Conservation (phyloP, 2,797 vertebrate genomes). For the Coluber constrictor region DNA sequence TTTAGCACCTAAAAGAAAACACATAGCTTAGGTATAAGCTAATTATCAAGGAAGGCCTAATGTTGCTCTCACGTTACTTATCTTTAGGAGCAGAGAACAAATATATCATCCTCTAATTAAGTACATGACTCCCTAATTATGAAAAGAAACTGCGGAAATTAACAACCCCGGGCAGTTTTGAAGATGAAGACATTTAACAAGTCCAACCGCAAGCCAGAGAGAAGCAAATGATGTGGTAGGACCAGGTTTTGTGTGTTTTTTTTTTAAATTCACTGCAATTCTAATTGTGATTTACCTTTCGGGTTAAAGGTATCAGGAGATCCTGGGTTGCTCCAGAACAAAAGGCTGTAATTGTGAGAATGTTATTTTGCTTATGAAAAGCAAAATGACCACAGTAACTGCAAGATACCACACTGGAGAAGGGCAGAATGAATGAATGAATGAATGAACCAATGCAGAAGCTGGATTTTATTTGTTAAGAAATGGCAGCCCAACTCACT, state of each 20-base stretch:
- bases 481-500: too few relatives aligned
- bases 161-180: not conserved
- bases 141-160: not conserved
- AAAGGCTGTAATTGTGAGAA: not conserved
- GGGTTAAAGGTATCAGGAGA: not conserved
- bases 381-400: not conserved
- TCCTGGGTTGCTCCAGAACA: too few relatives aligned
- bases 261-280: not conserved
- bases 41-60: slow-evolving; percentile 22
- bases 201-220: not conserved
- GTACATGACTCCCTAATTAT: slow-evolving; percentile 4
- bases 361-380: too few relatives aligned
- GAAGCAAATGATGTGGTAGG: not conserved
- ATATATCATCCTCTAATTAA: slow-evolving; percentile 21
- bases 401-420: not conserved
- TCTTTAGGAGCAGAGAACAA: slow-evolving; percentile 11
- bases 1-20: slow-evolving; percentile 25
- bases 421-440: not conserved
- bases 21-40: slow-evolving; percentile 13
- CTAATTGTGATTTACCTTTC: not conserved
- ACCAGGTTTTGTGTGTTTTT: not conserved
- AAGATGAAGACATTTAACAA: not conserved
- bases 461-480: not conserved
- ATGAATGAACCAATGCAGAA: not conserved
- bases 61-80: not conserved